Percentiles rank a stretch among this genome's conserved stretches.
phyloP scores from a whole-genome alignment of 1,140 invertebrate genomes.

The Ips nitidus region DNA sequence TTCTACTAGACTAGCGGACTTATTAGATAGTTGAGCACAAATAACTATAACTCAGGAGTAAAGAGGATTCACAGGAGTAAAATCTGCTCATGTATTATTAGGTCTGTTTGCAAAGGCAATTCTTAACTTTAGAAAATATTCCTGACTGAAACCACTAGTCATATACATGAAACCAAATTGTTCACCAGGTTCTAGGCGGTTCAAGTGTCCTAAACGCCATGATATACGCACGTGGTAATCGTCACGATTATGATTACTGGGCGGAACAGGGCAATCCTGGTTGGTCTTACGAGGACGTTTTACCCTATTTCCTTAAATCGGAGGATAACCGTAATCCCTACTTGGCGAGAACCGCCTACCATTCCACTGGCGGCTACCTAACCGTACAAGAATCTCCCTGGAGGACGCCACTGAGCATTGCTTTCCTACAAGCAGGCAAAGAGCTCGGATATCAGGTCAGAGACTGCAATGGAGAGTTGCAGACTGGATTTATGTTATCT shows the following conservation, averaged over 20 bases:
- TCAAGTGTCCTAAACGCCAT: constrained; percentile 93
- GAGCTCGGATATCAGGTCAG: constrained; percentile 76
- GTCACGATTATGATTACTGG: constrained; percentile 91
- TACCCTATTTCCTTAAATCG: constrained; percentile 87
- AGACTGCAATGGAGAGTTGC: constrained; percentile 80
- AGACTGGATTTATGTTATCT: constrained; percentile 82
- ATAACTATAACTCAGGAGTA: too few species aligned
- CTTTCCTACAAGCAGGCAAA: constrained; percentile 78
- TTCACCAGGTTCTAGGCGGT: constrained; percentile 74
- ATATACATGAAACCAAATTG: background rate
- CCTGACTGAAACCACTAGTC: too few species aligned
- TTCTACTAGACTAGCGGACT: too few species aligned
- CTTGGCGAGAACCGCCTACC: constrained; percentile 70
- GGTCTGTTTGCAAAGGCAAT: too few species aligned
- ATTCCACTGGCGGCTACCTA: constrained; percentile 75
- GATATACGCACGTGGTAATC: constrained; percentile 93
- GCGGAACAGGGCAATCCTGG: constrained; percentile 80
- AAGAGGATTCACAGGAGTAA: too few species aligned
- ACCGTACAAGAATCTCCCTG: constrained; percentile 83
- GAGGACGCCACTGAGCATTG: constrained; percentile 75
- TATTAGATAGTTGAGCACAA: too few species aligned
- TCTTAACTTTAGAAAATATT: too few species aligned
- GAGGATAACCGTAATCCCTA: constrained; percentile 87
- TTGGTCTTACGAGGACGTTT: constrained; percentile 86
- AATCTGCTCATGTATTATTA: too few species aligned